Evolutionary conservation across 2,888 invertebrate genomes (phyloP), one percentile per base, ranked within the genome.

Genomic region (Yponomeuta plumbellus): DNA sequence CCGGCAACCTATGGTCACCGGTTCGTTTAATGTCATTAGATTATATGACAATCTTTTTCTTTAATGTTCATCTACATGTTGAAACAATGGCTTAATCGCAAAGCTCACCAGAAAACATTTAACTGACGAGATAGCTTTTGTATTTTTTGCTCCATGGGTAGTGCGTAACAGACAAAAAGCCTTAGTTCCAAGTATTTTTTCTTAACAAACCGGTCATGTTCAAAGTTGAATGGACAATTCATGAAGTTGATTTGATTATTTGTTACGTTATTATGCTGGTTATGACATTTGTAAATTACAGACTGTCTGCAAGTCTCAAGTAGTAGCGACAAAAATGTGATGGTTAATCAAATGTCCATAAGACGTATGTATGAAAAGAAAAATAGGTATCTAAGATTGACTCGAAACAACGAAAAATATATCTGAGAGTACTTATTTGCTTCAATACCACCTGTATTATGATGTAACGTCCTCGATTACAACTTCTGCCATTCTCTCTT

Each of bases 181-280:
- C 10, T 52, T 17, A 3, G 17, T 17, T 52, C 5, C 13, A 17
- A 52, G 44, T 52, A 17, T 52, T 52, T 44, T 52, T 52, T 52
- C 3, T 52, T 17, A 52, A 17, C 17, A 17, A 17, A 52, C 44
- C 17, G 44, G 17, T 17, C 44, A 17, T 17, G 44, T 17, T 17
- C 44, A 52, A 52, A 52, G 44, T 52, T 52, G 44, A 52, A 52
- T 52, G 44, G 44, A 52, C 44, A 52, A 52, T 13, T 52, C 44
- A 52, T 52, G 44, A 52, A 52, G 17, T 52, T 52, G 44, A 13
- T 52, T 52, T 17, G 44, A 52, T 52, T 52, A 52, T 17, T 1
- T 52, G 17, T 13, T 17, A 52, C 44, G 13, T 52, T 13, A 11
- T 44, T 44, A 44, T 44, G 44, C 11, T 44, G 26, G 2, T 2